Base-by-base conservation (phyloP, 2,797 vertebrate genomes). In the Apogon talboti region DNA sequence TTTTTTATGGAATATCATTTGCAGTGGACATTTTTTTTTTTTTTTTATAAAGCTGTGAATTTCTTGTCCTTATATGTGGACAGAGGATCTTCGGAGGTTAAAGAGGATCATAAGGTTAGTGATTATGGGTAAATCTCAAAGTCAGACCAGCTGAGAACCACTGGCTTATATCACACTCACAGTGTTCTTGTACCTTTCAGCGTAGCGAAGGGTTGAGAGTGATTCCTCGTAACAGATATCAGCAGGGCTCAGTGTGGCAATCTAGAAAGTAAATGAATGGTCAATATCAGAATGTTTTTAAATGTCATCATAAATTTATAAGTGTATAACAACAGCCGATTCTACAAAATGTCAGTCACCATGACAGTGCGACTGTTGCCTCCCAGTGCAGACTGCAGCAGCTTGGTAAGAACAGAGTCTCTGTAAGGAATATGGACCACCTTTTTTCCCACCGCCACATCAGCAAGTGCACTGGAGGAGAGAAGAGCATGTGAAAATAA, bases 291-390 rank as follows among this genome's bases (percentile, higher is more conserved):
- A 41, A 43, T 52, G 1, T 14, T 6, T 19, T 7, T 7, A 10
- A 56, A 11, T 35, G 33, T 35, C 3, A 9, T 8, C 33, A 35
- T 35, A 35, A 35, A 10, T 30, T 2, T 30, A 30, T 30, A 35
- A 35, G 9, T 1, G 0, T 3, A 35, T 9, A 35, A 10, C 12
- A n/a, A 5, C n/a, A 14, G 3, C 9, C 1, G 43, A 56, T 13
- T 51, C 3, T 55, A 15, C 9, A 14, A 45, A 11, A 11, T 2
- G n/a, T 37, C 2, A 12, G 52, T 76, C 92, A 96, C 96, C 96
- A 97, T 93, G 21, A 96, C 87, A 0, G 95, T 97, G 56, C 93
- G 94, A 79, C 96, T 98, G 90, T 97, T 98, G n/a, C 96, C 96
- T 4, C 95, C 96, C 65, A 97, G 89, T 0, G 96, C 95, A 6